Conservation (phyloP, 37 sponge, comb jelly and placozoan species). For the Eunapius fragilis region DNA sequence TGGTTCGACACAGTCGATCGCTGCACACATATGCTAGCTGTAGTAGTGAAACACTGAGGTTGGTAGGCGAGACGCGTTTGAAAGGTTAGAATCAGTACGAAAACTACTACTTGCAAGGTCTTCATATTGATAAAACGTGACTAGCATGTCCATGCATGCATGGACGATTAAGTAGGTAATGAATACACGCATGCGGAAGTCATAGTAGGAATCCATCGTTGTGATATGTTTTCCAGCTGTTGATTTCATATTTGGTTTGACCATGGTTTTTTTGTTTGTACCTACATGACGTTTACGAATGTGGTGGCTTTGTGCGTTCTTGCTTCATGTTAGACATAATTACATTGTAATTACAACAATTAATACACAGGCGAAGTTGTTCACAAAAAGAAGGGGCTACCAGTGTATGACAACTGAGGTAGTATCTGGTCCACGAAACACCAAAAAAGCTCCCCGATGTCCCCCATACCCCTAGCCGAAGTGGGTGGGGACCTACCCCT, state of each 20-base stretch:
- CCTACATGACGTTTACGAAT: slow-evolving; percentile 32
- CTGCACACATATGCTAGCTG: neutral
- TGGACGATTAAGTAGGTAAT: too few relatives aligned
- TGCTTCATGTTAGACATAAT: slow-evolving; percentile 47
- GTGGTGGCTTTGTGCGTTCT: slow-evolving; percentile 88
- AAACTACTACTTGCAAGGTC: neutral
- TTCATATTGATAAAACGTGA: neutral
- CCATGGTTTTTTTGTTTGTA: neutral
- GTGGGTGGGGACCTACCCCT: too few relatives aligned
- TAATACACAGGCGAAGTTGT: slow-evolving; percentile 69
- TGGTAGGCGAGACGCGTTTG: neutral
- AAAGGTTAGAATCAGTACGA: neutral
- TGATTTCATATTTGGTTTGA: neutral
- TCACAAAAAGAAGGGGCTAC: slow-evolving; percentile 48
- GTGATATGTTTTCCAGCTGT: neutral
- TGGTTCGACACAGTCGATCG: neutral
- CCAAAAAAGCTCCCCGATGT: too few relatives aligned
- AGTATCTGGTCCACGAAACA: neutral
- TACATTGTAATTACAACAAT: neutral
- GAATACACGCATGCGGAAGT: neutral
- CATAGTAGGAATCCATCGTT: neutral
- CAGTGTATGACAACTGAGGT: slow-evolving; percentile 57
- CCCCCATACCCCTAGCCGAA: slow-evolving; percentile 41
- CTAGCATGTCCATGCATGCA: neutral
- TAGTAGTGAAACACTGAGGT: neutral